Base-by-base conservation (phyloP, 2,888 invertebrate species). In the Acronicta aceris region DNA sequence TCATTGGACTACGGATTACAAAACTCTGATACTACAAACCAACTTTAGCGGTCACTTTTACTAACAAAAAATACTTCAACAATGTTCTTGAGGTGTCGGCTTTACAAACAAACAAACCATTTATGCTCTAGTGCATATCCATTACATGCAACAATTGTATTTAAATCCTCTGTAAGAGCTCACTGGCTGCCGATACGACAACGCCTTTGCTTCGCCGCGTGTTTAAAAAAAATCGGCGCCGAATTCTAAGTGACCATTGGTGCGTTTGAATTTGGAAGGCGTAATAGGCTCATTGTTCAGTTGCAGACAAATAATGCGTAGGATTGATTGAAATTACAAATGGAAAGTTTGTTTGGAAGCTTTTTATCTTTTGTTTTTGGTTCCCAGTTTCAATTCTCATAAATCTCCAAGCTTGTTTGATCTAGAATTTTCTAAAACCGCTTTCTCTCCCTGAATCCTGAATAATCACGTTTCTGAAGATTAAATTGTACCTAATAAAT, bases 41-140 rank as follows among this genome's bases (percentile, higher is more conserved):
- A 48, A 43, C 48, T 42, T 27, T 38, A 57, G 65, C 75, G 78
- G 65, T 74, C 68, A 76, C 71, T 78, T 65, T 68, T 73, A 62
- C 67, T 67, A 16, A 66, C 55, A 64, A 69, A 65, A 46, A 61
- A 77, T 57, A 64, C 76, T 81, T 67, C 57, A 76, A 67, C 69
- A 80, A 87, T 84, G 70, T 75, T 79, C 66, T 79, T 72, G 71
- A 85, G 83, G 83, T 84, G 89, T 87, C 89, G 89, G 89, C 87
- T 69, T 71, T 21, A 81, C 84, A 84, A 85, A 86, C 88, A 90
- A 89, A 88, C 54, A 48, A 79, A 78, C 83, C 74, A 87, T 90
- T 89, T 91, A 89, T 91, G 93, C 91, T 90, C 92, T 90, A 89
- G 86, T 93, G 93, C 90, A 91, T 93, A 93, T 93, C 93, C 88